Evolutionary conservation across 2,888 invertebrate genomes (phyloP).

Genomic region (Macrosiphum euphorbiae): DNA sequence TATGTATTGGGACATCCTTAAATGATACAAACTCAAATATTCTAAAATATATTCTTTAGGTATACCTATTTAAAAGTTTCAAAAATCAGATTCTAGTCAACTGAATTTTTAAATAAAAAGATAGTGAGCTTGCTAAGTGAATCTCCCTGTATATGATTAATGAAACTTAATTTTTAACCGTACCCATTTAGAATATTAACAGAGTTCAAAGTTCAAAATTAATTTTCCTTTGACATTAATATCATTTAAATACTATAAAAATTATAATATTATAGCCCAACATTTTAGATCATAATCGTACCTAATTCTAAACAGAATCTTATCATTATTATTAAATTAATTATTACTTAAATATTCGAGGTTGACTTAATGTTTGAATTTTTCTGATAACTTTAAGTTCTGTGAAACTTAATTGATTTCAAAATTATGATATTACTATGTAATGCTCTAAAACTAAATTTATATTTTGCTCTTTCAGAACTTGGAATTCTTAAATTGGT

Average conservation of each 20-base stretch:
- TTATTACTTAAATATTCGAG: not conserved
- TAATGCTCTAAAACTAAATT: not conserved
- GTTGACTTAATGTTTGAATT: not conserved
- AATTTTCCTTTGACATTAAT: not conserved
- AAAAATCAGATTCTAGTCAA: not conserved
- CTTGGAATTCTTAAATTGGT: not conserved
- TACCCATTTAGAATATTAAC: not conserved
- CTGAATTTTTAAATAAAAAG: not conserved
- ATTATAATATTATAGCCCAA: not conserved
- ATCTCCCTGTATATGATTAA: not conserved
- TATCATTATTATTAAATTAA: not conserved
- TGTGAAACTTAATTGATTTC: not conserved
- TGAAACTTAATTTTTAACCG: not conserved
- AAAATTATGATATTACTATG: not conserved
- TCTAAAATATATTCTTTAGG: not conserved
- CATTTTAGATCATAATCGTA: not conserved
- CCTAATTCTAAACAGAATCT: not conserved
- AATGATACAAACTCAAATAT: not conserved
- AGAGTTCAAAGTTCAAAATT: not conserved
- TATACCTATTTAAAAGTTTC: not conserved
- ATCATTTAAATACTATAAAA: not conserved
- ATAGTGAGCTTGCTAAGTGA: not conserved
- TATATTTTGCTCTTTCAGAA: not conserved
- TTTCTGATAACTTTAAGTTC: not conserved
- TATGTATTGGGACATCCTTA: not conserved